Evolutionary conservation across 2,113 vertebrate species (phyloP).

Genomic region (Rhabdornis inornatus): DNA sequence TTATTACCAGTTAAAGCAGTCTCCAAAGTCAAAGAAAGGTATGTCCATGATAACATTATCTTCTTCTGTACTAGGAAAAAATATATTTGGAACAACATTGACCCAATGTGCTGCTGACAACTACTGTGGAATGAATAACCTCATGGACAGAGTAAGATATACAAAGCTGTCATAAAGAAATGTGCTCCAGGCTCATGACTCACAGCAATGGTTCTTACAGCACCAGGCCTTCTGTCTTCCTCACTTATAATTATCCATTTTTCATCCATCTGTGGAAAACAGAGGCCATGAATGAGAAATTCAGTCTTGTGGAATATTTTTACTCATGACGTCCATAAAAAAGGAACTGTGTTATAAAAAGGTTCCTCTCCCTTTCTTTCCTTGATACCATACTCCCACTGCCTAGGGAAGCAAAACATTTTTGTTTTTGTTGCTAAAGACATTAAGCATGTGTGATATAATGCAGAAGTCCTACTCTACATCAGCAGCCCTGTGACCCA

Average conservation of each 20-base stretch:
- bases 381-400: background rate
- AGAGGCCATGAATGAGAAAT: constrained; percentile 40
- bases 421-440: background rate
- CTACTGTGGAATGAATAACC: background rate
- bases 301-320: background rate
- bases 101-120: background rate
- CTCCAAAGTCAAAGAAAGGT: background rate
- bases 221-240: constrained; percentile 30
- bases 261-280: constrained; percentile 31
- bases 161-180: background rate
- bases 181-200: background rate
- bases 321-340: background rate
- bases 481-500: background rate
- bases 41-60: background rate
- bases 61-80: background rate
- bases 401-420: background rate
- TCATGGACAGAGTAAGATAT: background rate
- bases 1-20: background rate
- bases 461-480: background rate
- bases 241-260: constrained; percentile 41
- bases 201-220: constrained; percentile 1
- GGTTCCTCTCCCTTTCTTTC: background rate
- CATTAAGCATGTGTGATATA: background rate
- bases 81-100: background rate
- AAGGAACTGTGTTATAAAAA: background rate